Conservation (phyloP, 2,888 invertebrate genomes). For the Eugnorisma glareosa region DNA sequence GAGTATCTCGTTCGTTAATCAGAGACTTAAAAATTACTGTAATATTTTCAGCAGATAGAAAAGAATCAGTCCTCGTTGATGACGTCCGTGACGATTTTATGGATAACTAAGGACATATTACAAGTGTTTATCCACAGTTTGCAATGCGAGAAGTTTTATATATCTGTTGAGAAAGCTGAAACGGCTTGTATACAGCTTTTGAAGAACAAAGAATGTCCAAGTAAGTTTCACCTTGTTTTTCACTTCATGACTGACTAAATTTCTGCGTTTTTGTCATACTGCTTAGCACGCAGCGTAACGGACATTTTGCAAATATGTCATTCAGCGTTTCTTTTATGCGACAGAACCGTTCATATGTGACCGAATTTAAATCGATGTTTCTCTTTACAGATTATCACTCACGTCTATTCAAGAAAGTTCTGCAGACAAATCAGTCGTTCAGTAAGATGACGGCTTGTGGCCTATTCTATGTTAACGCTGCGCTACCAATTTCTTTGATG, state of each 20-base stretch:
- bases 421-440: background rate
- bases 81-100: background rate
- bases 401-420: background rate
- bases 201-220: background rate
- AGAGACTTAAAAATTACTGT: background rate
- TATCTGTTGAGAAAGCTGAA: background rate
- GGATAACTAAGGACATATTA: background rate
- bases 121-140: background rate
- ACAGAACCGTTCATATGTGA: background rate
- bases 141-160: constrained; percentile 4
- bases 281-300: too few species aligned
- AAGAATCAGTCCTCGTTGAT: too few species aligned
- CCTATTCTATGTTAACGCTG: too few species aligned
- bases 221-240: background rate
- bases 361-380: background rate
- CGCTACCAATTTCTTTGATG: too few species aligned
- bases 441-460: too few species aligned
- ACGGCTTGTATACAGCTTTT: background rate
- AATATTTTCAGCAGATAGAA: background rate
- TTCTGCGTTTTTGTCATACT: background rate
- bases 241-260: too few species aligned
- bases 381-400: background rate
- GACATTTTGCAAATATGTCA: too few species aligned
- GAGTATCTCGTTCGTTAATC: background rate
- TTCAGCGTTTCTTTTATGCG: too few species aligned